phyloP scores from a whole-genome alignment of 2,797 vertebrate species.

The Sphaeramia orbicularis region DNA sequence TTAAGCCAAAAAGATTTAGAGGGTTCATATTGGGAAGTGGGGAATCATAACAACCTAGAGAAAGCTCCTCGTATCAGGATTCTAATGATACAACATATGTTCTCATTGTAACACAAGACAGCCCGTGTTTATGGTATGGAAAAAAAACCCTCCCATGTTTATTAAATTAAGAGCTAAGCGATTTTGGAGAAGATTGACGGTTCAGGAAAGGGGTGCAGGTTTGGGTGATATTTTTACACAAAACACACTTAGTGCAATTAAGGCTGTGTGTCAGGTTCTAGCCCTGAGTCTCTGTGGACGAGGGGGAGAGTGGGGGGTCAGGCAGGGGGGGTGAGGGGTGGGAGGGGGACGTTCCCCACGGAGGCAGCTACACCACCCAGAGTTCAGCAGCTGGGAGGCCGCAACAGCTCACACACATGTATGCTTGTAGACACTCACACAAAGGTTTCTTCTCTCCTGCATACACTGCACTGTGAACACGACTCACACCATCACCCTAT shows the following conservation, averaged over 20 bases:
- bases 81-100: conserved; percentile 82
- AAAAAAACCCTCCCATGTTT: conserved; percentile 77
- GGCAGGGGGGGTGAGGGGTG: conserved; percentile 2
- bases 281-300: conserved; percentile 64
- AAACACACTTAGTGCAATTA: conserved; percentile 88
- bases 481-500: conserved; percentile 36
- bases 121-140: conserved; percentile 76
- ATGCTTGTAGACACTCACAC: conserved; percentile 28
- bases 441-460: conserved; percentile 63
- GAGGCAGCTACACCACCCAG: conserved; percentile 47
- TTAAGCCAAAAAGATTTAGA: conserved; percentile 44
- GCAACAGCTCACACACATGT: conserved; percentile 28
- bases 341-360: conserved; percentile 31
- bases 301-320: conserved; percentile 37
- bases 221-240: conserved; percentile 88
- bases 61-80: conserved; percentile 68
- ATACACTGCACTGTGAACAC: conserved; percentile 30
- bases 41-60: conserved; percentile 63
- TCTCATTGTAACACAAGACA: conserved; percentile 83
- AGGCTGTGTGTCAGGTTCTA: conserved; percentile 77
- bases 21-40: conserved; percentile 31
- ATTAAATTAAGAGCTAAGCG: conserved; percentile 83
- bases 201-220: conserved; percentile 85
- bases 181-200: conserved; percentile 83
- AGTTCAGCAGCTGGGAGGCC: conserved; percentile 66